Evolutionary conservation across 2,113 vertebrate genomes (phyloP), one percentile per base, ranked within the genome.

Genomic region (Phylloscopus trochiloides): DNA sequence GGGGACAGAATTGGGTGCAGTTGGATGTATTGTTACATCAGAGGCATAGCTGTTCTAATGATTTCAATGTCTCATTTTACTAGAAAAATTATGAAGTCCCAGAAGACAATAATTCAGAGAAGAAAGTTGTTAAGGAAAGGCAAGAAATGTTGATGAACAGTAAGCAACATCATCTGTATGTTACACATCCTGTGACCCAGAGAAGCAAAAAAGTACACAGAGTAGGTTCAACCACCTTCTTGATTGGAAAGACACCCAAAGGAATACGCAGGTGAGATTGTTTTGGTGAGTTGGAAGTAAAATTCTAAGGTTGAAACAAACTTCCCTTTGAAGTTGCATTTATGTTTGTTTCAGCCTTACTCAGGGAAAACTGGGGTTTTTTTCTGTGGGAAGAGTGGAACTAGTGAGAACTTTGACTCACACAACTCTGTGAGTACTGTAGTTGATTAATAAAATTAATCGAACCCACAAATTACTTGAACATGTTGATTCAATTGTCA

Each of bases 171-270:
- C 61, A 52, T 71, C 90, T 97, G 12, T 96, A 20, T 28, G 20
- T 97, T 92, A 76, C 72, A 10, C 97, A 99, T 95, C 98, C 98
- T 34, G 98, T 99, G 70, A 97, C 89, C 54, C 98, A 99, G 96
- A 97, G 95, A 81, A 96, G 54, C 72, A 98, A 96, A 78, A 96
- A 92, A n/a, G 91, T 98, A n/a, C 96, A 97, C 80, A 97, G 55
- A 63, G 93, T 96, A 62, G 96, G 90, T 81, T 95, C 97, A 83
- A 88, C 95, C 63, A 99, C 98, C 18, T 96, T 99, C 95, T 97
- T 99, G 74, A 75, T 99, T 58, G 99, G 99, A 94, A 97, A 98
- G 91, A 99, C 99, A 25, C 99, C 99, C 4, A 97, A 96, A 89
- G 96, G 71, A 73, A 97, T 99, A 61, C 55, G 98, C 96, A 99